phyloP scores from a whole-genome alignment of 37 sponge, comb jelly and placozoan genomes.

The Aplysina aerophoba region DNA sequence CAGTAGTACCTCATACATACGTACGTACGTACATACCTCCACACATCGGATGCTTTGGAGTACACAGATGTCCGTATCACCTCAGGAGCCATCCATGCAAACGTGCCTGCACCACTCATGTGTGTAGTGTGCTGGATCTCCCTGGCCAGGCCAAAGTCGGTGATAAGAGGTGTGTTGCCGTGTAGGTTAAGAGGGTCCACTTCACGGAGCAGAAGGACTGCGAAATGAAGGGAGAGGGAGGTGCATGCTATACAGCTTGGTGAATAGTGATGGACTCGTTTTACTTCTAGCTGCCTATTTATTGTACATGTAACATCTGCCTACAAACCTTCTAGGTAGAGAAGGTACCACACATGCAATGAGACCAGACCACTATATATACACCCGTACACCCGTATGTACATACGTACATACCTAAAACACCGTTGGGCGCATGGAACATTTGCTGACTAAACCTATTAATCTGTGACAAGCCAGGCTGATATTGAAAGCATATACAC shows the following conservation, averaged over 20 bases:
- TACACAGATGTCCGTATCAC: constrained; percentile 75
- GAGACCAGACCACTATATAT: no score
- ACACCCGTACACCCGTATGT: not conserved
- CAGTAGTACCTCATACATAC: no score
- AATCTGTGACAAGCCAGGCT: no score
- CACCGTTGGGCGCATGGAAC: not conserved
- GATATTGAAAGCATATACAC: no score
- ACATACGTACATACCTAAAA: not conserved
- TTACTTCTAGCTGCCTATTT: no score
- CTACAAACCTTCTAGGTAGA: no score
- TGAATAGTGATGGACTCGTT: no score
- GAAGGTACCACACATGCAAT: no score
- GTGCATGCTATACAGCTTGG: no score
- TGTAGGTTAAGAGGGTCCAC: constrained; percentile 48
- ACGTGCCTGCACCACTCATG: constrained; percentile 92
- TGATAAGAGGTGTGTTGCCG: constrained; percentile 80
- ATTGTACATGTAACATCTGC: no score
- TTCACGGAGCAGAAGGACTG: constrained; percentile 72
- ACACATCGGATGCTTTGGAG: constrained; percentile 89
- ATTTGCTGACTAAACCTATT: no score
- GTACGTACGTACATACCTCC: constrained; percentile 92
- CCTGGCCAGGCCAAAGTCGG: constrained; percentile 94
- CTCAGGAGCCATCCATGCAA: constrained; percentile 98
- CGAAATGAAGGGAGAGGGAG: not conserved
- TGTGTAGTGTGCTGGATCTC: constrained; percentile 88